Percentiles rank a stretch among this genome's conserved stretches.
Evolutionary conservation across 1,140 invertebrate genomes (phyloP).

Genomic region (Macrostomum lignano): DNA sequence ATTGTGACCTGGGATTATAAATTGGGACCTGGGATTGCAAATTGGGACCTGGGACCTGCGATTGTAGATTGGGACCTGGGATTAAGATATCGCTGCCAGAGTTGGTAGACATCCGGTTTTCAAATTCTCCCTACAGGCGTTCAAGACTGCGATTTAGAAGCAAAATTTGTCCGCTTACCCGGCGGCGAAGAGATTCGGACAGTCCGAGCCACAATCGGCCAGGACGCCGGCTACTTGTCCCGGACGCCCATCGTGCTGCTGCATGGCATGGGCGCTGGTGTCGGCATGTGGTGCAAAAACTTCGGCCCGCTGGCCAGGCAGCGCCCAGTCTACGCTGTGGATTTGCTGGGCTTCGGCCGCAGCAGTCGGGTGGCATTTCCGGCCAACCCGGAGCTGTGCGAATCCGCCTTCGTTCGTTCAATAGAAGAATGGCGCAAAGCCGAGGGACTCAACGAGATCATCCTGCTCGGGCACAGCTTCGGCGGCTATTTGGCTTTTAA

Average conservation of each 20-base stretch:
- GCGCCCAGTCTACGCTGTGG: conserved; percentile 66
- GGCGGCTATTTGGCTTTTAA: conserved; percentile 68
- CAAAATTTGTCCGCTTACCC: no score
- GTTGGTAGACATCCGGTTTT: no score
- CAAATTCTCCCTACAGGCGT: no score
- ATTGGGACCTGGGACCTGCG: no score
- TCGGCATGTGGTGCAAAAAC: conserved; percentile 70
- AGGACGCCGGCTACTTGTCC: no score
- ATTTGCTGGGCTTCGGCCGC: conserved; percentile 66
- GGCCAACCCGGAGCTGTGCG: conserved; percentile 44
- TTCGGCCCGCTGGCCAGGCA: conserved; percentile 34
- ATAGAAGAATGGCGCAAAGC: conserved; percentile 74
- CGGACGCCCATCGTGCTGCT: conserved; percentile 64
- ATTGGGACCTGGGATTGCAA: no score
- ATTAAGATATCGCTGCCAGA: no score
- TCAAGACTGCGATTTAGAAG: no score
- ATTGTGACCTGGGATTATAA: no score
- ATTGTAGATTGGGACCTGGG: no score
- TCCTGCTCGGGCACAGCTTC: conserved; percentile 74
- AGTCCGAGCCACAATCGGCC: no score
- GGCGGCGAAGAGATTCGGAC: no score
- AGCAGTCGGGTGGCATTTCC: conserved; percentile 60
- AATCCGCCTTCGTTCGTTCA: conserved; percentile 56
- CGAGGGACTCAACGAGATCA: conserved; percentile 57
- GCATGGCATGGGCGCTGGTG: conserved; percentile 67